These are phyloP conservation scores for Apis cerana DNA, from an alignment of 1,140 invertebrate genomes.

Conservation along the genomic window DNA sequence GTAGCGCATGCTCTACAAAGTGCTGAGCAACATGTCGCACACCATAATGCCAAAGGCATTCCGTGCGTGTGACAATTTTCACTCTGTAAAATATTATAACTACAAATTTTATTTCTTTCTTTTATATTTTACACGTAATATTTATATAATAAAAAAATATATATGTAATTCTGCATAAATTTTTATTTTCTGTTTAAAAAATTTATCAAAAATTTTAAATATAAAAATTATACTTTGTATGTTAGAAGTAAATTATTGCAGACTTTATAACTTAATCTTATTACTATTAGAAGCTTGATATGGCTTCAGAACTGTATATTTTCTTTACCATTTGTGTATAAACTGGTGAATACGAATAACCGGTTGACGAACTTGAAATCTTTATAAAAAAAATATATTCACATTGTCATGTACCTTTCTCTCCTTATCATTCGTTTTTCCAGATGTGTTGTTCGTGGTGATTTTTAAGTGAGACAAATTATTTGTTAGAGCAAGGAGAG, in stretches of 20 bases:
- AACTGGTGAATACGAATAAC: conserved; percentile 4
- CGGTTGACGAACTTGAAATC: background rate
- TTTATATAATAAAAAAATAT: background rate
- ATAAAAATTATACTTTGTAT: background rate
- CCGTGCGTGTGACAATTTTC: conserved; percentile 88
- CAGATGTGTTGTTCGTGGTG: conserved; percentile 76
- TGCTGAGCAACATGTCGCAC: conserved; percentile 84
- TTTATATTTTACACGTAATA: background rate
- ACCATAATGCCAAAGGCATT: conserved; percentile 88
- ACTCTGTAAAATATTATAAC: conserved; percentile 69
- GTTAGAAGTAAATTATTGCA: background rate
- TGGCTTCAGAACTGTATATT: conserved; percentile 63
- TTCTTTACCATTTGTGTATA: conserved; percentile 26
- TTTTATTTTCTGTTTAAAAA: no score
- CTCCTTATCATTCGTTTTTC: conserved; percentile 80
- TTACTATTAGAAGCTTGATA: conserved; percentile 62
- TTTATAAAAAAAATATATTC: background rate
- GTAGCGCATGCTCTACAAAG: conserved; percentile 86
- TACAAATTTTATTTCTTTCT: background rate
- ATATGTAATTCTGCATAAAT: no score
- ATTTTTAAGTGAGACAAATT: conserved; percentile 83
- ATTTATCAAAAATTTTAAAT: background rate
- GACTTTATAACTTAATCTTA: conserved; percentile 67
- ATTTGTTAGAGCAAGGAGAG: conserved; percentile 84
- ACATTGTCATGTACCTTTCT: conserved; percentile 75